A percentile compares a stretch with the other conserved stretches of the same genome.
These are phyloP conservation scores for Zeugodacus cucurbitae DNA, from an alignment of 1,140 invertebrate genomes.

Conservation along the genomic window DNA sequence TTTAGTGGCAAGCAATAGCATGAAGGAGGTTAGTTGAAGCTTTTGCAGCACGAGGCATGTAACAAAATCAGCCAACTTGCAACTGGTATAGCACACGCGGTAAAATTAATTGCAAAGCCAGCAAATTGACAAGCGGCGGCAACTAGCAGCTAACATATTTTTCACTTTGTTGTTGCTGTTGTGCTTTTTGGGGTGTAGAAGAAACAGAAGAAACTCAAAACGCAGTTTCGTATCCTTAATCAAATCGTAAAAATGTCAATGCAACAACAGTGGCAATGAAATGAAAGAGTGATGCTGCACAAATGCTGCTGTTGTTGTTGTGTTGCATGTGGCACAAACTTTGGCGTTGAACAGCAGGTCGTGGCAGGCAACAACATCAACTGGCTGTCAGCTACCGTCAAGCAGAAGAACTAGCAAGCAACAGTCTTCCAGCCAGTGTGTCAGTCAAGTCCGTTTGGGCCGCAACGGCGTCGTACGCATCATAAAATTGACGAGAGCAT, in stretches of 20 bases:
- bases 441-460: background rate
- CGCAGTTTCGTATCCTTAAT: conserved; percentile 10
- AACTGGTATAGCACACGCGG: conserved; percentile 11
- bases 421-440: background rate
- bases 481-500: conserved; percentile 15
- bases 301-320: too few species aligned
- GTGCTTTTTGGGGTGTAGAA: too few species aligned
- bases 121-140: background rate
- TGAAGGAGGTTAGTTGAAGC: background rate
- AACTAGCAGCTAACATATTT: background rate
- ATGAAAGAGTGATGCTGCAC: background rate
- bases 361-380: background rate
- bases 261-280: conserved; percentile 26
- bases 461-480: background rate
- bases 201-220: background rate
- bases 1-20: background rate
- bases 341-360: background rate
- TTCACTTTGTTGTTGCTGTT: background rate
- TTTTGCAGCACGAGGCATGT: background rate
- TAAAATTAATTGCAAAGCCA: background rate
- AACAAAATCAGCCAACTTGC: background rate
- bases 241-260: conserved; percentile 27
- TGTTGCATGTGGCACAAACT: background rate
- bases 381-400: background rate
- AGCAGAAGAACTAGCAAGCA: background rate